These are phyloP conservation scores for Haliclona indistincta DNA, from an alignment of 37 sponge, comb jelly and placozoan species.

Conservation along the genomic window DNA sequence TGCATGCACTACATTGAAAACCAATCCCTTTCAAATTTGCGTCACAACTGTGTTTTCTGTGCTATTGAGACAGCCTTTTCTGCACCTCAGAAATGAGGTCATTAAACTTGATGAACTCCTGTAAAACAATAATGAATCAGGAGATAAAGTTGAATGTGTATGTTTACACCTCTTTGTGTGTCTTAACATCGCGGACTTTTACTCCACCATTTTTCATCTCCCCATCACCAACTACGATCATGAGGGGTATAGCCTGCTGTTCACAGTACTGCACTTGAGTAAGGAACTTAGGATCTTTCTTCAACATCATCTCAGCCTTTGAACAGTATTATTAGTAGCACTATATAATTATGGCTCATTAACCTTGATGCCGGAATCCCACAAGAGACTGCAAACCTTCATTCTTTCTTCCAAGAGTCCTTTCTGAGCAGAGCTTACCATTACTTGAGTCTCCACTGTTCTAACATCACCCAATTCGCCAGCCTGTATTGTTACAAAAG, in stretches of 20 bases:
- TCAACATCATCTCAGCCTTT: slow-evolving; percentile 90
- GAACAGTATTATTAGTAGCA: background rate
- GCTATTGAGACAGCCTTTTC: too few relatives aligned
- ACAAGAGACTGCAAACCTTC: slow-evolving; percentile 75
- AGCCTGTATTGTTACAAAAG: too few relatives aligned
- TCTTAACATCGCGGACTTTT: slow-evolving; percentile 74
- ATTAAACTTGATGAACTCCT: too few relatives aligned
- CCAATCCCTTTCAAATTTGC: too few relatives aligned
- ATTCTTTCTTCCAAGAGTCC: slow-evolving; percentile 84
- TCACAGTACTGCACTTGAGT: slow-evolving; percentile 98
- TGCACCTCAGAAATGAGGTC: too few relatives aligned
- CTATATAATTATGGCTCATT: background rate
- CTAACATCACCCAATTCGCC: slow-evolving; percentile 38
- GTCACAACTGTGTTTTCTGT: too few relatives aligned
- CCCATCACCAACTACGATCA: slow-evolving; percentile 82
- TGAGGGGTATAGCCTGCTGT: slow-evolving; percentile 66
- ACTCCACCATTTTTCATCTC: slow-evolving; percentile 82
- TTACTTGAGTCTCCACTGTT: slow-evolving; percentile 84
- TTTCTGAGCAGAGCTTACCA: slow-evolving; percentile 95
- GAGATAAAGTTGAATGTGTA: too few relatives aligned
- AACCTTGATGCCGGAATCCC: slow-evolving; percentile 89
- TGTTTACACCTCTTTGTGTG: slow-evolving; percentile 82
- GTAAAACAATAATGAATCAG: too few relatives aligned
- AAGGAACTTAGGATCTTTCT: slow-evolving; percentile 91
- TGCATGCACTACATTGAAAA: too few relatives aligned